phyloP scores from a whole-genome alignment of 2,888 invertebrate species.

The Aphelenchoides bicaudatus region DNA sequence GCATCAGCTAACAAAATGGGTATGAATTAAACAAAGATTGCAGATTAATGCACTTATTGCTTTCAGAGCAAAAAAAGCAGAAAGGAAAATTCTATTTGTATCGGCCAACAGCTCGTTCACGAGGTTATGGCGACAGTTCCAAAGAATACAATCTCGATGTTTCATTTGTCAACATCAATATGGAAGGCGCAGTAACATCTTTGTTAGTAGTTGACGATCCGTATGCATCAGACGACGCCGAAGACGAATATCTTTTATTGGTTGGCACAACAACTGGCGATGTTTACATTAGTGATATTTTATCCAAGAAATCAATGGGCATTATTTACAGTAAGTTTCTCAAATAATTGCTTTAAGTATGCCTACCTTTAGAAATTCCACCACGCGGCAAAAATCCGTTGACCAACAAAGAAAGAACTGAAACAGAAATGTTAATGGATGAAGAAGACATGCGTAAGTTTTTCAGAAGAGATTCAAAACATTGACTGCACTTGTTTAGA shows the following conservation, averaged over 20 bases:
- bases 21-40: too few relatives aligned
- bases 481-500: background rate
- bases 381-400: conserved; percentile 5
- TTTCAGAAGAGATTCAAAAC: background rate
- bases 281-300: conserved; percentile 11
- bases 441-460: conserved; percentile 17
- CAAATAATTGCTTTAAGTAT: background rate
- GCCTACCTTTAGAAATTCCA: conserved; percentile 6
- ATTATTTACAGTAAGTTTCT: conserved; percentile 15
- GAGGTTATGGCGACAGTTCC: too few relatives aligned
- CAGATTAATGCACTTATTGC: too few relatives aligned
- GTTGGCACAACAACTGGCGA: conserved; percentile 12
- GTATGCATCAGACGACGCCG: background rate
- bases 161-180: conserved; percentile 4
- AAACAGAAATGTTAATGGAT: conserved; percentile 11
- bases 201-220: conserved; percentile 12
- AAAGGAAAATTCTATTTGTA: too few relatives aligned
- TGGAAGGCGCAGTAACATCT: conserved; percentile 8
- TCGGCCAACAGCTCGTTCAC: too few relatives aligned
- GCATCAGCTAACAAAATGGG: too few relatives aligned
- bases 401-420: background rate
- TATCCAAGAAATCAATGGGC: conserved; percentile 14
- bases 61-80: too few relatives aligned
- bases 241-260: conserved; percentile 11
- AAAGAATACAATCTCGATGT: too few relatives aligned